These are phyloP conservation scores for Emydura subglobosa DNA, from an alignment of 2,113 vertebrate genomes.

Conservation along the genomic window DNA sequence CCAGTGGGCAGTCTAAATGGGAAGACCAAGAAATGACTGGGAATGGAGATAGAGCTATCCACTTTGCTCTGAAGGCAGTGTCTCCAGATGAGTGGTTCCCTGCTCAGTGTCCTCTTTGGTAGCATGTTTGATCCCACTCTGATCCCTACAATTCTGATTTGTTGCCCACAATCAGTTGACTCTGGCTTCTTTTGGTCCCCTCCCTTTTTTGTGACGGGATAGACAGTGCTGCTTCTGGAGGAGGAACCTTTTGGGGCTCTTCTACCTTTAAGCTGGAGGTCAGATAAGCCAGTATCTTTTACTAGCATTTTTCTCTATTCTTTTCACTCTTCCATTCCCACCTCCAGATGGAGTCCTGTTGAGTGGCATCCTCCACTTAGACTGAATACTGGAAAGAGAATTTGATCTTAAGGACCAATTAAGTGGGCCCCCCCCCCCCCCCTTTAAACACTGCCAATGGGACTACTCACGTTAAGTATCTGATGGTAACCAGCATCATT, in stretches of 20 bases:
- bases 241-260: neutral
- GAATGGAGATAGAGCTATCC: neutral
- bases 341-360: neutral
- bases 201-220: neutral
- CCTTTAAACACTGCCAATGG: neutral
- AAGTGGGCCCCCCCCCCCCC: fast-evolving
- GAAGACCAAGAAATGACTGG: neutral
- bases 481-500: neutral
- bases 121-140: neutral
- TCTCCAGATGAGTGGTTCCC: neutral
- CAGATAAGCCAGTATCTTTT: neutral
- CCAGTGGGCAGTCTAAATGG: neutral
- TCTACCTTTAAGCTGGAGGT: neutral
- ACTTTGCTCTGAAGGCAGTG: neutral
- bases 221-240: neutral
- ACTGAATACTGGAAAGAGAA: neutral
- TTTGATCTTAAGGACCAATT: neutral
- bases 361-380: neutral
- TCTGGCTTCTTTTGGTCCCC: neutral
- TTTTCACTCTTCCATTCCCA: neutral
- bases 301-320: neutral
- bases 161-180: neutral
- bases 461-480: neutral
- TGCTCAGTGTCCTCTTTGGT: neutral
- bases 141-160: neutral